Evolutionary conservation across 23 tunicate genomes (phyloP), one percentile per base, ranked within the genome.

Genomic region (Clavelina lepadiformis): DNA sequence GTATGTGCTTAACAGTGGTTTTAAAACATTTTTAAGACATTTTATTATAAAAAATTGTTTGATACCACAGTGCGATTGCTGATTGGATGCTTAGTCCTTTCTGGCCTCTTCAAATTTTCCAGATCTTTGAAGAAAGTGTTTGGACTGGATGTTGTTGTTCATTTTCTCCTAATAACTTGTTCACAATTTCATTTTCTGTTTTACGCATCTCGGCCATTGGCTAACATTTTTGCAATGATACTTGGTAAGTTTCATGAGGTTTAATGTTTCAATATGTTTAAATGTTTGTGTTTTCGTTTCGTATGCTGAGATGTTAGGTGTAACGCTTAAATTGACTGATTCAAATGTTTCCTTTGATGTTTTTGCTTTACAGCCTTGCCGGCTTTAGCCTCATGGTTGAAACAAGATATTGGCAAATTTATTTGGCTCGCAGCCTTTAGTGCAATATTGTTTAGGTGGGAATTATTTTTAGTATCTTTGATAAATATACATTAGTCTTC

Each of bases 151-250:
- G 67, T 65, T 18, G 61, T 79, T 6, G 33, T 7, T 18, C 65
- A 60, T 50, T 77, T 77, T 51, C 21, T 72, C 19, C 2, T 77
- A 27, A 77, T 83, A 0, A 75, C 78, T 66, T 32, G 58, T n/a
- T 3, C 86, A 15, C 98, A 91, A 58, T 83, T 83, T 58, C 98
- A 91, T 77, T 77, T 81, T 0, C 50, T 91, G 30, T 91, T 82
- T 58, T 91, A 91, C 46, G 71, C 77, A 15, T 31, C 91, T n/a
- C 35, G 98, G 32, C 91, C 98, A 33, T 73, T 91, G 33, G 86
- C 98, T 0, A 91, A 91, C 33, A 66, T 68, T n/a, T 82, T 91
- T 82, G 91, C 98, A 2, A 51, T 77, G 2, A 32, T 61, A 24
- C 30, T 76, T 28, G 76, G 76, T 69, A 30, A 63, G 74, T 73